Evolutionary conservation across 2,113 vertebrate species (phyloP).

Genomic region (Atractosteus spatula): DNA sequence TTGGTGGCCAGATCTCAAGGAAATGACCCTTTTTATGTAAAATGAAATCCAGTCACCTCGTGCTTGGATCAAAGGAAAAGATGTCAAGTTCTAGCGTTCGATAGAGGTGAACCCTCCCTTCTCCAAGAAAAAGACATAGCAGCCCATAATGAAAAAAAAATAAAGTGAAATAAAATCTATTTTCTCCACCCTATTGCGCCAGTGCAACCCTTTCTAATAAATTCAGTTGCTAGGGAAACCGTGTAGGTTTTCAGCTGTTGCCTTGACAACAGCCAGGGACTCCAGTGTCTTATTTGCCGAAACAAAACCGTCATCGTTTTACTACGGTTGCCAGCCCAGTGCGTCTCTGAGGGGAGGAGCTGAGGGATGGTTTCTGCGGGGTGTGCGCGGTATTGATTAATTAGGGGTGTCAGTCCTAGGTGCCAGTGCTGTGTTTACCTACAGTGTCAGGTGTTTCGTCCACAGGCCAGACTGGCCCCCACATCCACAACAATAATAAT

Average conservation of each 20-base stretch:
- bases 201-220: conserved; percentile 22
- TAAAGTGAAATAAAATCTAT: conserved; percentile 2
- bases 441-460: too few species aligned
- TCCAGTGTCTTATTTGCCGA: conserved; percentile 37
- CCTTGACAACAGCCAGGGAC: conserved; percentile 52
- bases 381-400: background rate
- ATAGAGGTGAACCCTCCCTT: too few species aligned
- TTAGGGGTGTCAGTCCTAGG: background rate
- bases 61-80: too few species aligned
- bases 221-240: conserved; percentile 42
- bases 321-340: background rate
- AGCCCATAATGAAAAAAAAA: background rate
- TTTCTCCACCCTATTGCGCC: conserved; percentile 27
- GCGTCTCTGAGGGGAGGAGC: background rate
- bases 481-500: too few species aligned
- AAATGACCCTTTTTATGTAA: conserved; percentile 34
- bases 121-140: too few species aligned
- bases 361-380: background rate
- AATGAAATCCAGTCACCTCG: background rate
- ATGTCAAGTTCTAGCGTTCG: too few species aligned
- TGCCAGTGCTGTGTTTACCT: too few species aligned
- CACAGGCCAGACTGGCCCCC: too few species aligned
- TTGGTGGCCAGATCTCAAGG: too few species aligned
- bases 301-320: conserved; percentile 8
- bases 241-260: conserved; percentile 41